phyloP scores from a whole-genome alignment of 2,888 invertebrate species.

The Muschampia staudingeri region DNA sequence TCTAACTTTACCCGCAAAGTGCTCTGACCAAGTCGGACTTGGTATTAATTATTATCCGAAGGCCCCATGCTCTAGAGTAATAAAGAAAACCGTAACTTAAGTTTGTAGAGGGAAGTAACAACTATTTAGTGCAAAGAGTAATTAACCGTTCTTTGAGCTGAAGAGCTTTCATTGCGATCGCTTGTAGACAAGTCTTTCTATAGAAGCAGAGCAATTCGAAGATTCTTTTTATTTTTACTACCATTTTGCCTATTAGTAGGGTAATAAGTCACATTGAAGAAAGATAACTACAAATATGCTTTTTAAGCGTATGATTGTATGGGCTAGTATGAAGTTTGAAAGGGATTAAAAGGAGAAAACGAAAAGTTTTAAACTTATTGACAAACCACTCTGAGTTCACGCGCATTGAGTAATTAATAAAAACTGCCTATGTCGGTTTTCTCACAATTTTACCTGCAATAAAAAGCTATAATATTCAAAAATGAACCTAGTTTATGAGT shows the following conservation, averaged over 20 bases:
- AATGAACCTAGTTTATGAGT: no score
- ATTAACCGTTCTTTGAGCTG: neutral
- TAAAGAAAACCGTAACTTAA: slow-evolving; percentile 63
- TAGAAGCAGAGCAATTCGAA: neutral
- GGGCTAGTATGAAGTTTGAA: neutral
- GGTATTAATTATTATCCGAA: slow-evolving; percentile 72
- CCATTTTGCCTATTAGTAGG: neutral
- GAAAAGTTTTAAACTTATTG: no score
- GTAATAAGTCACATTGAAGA: neutral
- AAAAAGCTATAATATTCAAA: no score
- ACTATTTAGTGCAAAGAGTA: slow-evolving; percentile 28
- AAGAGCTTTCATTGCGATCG: neutral
- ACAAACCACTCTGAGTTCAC: neutral
- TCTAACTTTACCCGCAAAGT: slow-evolving; percentile 84
- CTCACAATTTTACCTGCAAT: no score
- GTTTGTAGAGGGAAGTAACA: slow-evolving; percentile 39
- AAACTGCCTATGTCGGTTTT: neutral
- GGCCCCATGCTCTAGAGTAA: slow-evolving; percentile 60
- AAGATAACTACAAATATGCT: neutral
- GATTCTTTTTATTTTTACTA: neutral
- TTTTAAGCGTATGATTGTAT: neutral
- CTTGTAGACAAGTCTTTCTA: neutral
- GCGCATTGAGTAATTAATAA: neutral
- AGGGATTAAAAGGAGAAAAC: neutral
- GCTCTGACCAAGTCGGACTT: slow-evolving; percentile 76